These are phyloP conservation scores for Willowsia nigromaculata DNA, from an alignment of 2,888 invertebrate genomes.

Conservation along the genomic window DNA sequence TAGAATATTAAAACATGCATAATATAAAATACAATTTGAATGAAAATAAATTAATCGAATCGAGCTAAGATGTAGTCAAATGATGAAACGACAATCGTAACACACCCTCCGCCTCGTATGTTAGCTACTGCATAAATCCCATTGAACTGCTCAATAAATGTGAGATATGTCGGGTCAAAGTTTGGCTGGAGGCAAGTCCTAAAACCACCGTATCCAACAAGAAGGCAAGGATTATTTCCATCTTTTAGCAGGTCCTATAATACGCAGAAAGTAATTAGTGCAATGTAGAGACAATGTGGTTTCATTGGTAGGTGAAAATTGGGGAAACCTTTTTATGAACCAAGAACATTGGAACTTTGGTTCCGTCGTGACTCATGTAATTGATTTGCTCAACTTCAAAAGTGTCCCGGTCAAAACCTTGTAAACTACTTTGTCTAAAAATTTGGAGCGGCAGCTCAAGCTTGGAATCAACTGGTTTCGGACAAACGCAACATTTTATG, in stretches of 20 bases:
- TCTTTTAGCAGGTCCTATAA: conserved; percentile 80
- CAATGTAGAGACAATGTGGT: not conserved
- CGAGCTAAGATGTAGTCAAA: no score
- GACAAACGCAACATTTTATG: not conserved
- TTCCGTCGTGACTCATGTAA: conserved; percentile 79
- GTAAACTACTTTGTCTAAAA: not conserved
- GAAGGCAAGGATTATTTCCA: conserved; percentile 88
- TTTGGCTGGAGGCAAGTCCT: conserved; percentile 90
- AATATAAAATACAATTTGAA: not conserved
- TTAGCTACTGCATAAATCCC: conserved; percentile 95
- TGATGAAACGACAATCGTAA: no score
- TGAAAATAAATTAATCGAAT: not conserved
- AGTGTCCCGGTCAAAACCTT: not conserved
- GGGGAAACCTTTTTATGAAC: conserved; percentile 86
- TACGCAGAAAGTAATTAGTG: not conserved
- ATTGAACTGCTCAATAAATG: conserved; percentile 93
- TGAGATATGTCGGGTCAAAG: conserved; percentile 91
- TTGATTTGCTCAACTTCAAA: not conserved
- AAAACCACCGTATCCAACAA: conserved; percentile 99
- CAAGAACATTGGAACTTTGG: conserved; percentile 96
- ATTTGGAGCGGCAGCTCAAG: not conserved
- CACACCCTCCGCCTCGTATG: conserved; percentile 83
- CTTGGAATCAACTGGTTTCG: not conserved
- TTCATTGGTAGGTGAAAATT: not conserved
- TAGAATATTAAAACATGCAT: not conserved